Conservation (phyloP, 2,113 vertebrate species). For the Oncorhynchus nerka region DNA sequence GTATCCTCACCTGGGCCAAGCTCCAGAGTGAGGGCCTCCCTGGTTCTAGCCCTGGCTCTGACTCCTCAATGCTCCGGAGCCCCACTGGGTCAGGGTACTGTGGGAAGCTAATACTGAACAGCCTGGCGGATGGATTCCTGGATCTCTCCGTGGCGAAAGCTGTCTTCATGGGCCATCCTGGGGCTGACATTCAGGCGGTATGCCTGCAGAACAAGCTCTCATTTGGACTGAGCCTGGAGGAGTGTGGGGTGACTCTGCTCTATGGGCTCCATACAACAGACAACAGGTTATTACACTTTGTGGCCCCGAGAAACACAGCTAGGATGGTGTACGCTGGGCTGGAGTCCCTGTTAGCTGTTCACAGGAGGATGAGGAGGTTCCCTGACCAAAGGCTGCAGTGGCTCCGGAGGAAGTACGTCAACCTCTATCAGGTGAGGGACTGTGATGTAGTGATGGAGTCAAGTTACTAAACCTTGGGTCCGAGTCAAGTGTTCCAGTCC, state of each 20-base stretch:
- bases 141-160: constrained; percentile 90
- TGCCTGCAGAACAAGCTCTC: constrained; percentile 94
- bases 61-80: too few species aligned
- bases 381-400: constrained; percentile 96
- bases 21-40: constrained; percentile 65
- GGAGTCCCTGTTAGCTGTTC: constrained; percentile 83
- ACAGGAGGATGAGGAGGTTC: constrained; percentile 87
- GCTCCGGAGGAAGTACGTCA: constrained; percentile 93
- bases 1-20: constrained; percentile 91
- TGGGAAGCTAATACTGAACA: constrained; percentile 76
- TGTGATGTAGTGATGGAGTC: background rate
- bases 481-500: too few species aligned
- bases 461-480: background rate
- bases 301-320: constrained; percentile 91
- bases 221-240: constrained; percentile 77
- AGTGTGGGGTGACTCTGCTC: constrained; percentile 88
- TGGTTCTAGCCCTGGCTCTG: too few species aligned
- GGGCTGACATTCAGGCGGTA: constrained; percentile 88
- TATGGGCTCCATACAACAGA: constrained; percentile 94
- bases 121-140: constrained; percentile 85
- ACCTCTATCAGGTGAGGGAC: constrained; percentile 89
- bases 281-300: constrained; percentile 93
- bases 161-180: constrained; percentile 92
- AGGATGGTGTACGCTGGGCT: constrained; percentile 86
- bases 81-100: constrained; percentile 49